Evolutionary conservation across 2,113 vertebrate species (phyloP), one percentile per base, ranked within the genome.

Genomic region (Naja naja): DNA sequence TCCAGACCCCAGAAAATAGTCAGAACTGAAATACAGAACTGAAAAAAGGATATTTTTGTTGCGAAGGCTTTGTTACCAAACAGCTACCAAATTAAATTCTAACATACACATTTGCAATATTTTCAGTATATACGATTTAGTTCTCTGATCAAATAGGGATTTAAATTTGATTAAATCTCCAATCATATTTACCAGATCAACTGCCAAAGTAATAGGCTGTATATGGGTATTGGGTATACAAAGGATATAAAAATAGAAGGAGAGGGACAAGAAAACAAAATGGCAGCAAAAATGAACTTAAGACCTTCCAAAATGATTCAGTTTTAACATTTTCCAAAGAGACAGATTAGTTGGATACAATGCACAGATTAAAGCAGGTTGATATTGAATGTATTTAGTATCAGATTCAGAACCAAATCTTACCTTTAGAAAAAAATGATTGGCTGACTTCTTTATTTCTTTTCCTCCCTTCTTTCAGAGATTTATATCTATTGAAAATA

Each of bases 311-410:
- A 20, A 39, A 81, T 81, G 34, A 81, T 81, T 81, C 7, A 20
- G 34, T 20, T 81, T 39, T 22, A 81, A 81, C 34, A 81, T 81
- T 81, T 81, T 81, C 34, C 69, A 81, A 74, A 74, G 69, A 81
- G 69, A 39, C 52, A 88, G 8, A 39, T 23, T 90, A 93, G 94
- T 94, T 81, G 94, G 91, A 96, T 95, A 93, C 96, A 97, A 96
- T 88, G 55, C 85, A 95, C 25, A 91, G 91, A 95, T 94, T 93
- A 97, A 97, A 96, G 90, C 95, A 85, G 85, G 89, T 74, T 85
- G 43, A 34, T 92, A 96, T 95, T 96, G 94, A 96, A 94, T 95
- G 30, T 92, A 85, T 54, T 39, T 39, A 92, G n/a, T 20, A 92
- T 93, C n/a, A 39, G n/a, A 86, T 94, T 64, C 47, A 92, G 0